These are phyloP conservation scores for Apostichopus parvimensis DNA, from an alignment of 35 echinoderm and acorn worm species.

Conservation along the genomic window DNA sequence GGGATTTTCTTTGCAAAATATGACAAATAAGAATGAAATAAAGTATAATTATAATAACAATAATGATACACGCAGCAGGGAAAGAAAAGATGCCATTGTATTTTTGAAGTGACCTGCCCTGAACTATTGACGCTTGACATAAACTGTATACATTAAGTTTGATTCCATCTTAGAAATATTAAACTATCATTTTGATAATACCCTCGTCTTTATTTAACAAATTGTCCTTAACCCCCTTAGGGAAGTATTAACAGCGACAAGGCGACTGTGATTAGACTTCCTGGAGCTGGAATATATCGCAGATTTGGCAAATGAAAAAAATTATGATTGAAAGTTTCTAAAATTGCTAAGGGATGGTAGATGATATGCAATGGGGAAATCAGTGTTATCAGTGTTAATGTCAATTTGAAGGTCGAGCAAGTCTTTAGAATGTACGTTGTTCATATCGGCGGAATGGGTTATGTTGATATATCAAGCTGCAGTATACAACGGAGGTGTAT, in stretches of 20 bases:
- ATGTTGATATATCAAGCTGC: too few relatives aligned
- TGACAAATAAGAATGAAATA: too few relatives aligned
- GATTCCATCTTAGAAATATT: not conserved
- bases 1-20: too few relatives aligned
- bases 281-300: too few relatives aligned
- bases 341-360: not conserved
- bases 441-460: too few relatives aligned
- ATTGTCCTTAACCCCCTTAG: not conserved
- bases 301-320: not conserved
- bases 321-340: not conserved
- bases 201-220: not conserved
- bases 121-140: not conserved
- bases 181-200: not conserved
- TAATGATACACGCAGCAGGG: too few relatives aligned
- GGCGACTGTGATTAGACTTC: too few relatives aligned
- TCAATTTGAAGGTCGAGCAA: too few relatives aligned
- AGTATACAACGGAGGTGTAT: too few relatives aligned
- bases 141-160: not conserved
- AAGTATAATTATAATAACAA: too few relatives aligned
- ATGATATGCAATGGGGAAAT: not conserved
- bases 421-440: too few relatives aligned
- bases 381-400: not conserved
- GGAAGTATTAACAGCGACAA: not conserved
- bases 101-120: not conserved
- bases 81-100: too few relatives aligned